Conservation (phyloP, 2,113 vertebrate genomes). For the Pomatorhinus ruficollis region DNA sequence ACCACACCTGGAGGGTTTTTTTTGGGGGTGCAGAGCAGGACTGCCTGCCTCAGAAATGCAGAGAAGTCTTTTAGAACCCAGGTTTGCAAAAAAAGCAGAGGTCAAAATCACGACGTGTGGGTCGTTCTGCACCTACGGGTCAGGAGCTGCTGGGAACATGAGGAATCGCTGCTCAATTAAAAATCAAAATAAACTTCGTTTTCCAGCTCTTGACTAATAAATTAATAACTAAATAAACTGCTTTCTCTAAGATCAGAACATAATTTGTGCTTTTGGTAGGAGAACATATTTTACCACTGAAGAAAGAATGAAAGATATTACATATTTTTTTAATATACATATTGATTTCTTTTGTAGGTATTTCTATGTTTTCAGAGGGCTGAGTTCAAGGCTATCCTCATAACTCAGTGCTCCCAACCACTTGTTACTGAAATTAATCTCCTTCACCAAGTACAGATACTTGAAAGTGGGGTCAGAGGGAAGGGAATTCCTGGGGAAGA, state of each 20-base stretch:
- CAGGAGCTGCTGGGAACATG: rapidly evolving
- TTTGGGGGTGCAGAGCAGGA: not conserved
- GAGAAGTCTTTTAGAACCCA: not conserved
- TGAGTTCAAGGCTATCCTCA: not conserved
- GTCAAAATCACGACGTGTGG: rapidly evolving
- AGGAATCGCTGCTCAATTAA: not conserved
- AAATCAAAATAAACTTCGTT: not conserved
- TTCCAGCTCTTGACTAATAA: not conserved
- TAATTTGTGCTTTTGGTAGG: not conserved
- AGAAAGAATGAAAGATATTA: rapidly evolving
- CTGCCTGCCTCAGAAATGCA: not conserved
- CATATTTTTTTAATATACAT: rapidly evolving
- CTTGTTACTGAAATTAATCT: not conserved
- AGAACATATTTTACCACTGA: not conserved
- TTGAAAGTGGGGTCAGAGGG: rapidly evolving
- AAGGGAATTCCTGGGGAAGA: not conserved
- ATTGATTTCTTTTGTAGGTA: not conserved
- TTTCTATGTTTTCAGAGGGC: not conserved
- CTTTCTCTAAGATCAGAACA: not conserved
- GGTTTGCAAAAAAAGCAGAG: not conserved
- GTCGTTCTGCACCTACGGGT: rapidly evolving
- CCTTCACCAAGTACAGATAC: rapidly evolving
- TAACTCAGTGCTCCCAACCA: not conserved
- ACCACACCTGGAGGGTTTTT: rapidly evolving
- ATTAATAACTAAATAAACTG: not conserved